Evolutionary conservation across 2,113 vertebrate species (phyloP), one percentile per base, ranked within the genome.

Genomic region (Upupa epops): DNA sequence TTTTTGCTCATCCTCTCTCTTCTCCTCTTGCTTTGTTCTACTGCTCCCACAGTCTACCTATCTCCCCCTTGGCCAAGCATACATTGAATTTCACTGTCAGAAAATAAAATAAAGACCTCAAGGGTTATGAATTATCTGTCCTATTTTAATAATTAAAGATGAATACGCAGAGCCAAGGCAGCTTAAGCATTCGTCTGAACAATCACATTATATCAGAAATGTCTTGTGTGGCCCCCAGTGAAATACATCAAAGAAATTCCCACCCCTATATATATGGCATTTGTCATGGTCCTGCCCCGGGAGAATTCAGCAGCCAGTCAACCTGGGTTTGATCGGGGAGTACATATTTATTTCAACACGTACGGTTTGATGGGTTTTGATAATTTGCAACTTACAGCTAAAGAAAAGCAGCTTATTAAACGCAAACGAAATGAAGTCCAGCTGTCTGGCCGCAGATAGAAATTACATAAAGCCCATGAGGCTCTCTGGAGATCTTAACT

Each of bases 71-170:
- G 90, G 84, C 91, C 63, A 90, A 88, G 77, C 83, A 37, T 63
- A 78, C 73, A 92, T 65, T 96, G 84, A 86, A 96, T 96, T 96
- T 93, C 79, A 88, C 85, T 88, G 94, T 77, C 88, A 94, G 92
- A 96, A 98, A 97, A 97, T 93, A 96, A 97, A 97, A 96, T 92
- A 91, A 95, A 94, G 96, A 97, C 95, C 96, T 97, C 92, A 97
- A 97, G 96, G 91, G 86, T 82, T 94, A 95, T 88, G 95, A 96
- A 96, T 97, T 97, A 97, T 96, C 96, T 96, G 95, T 95, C 89
- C 91, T 96, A 88, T 93, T 97, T 97, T 96, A 97, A 97, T 97
- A 97, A 97, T 98, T 98, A 97, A 98, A 97, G 90, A 96, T 89
- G 95, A 97, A 96, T 93, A 94, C 80, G 91, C 77, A 93, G 74